Evolutionary conservation across 2,113 vertebrate species (phyloP), one percentile per base, ranked within the genome.

Genomic region (Eulacestoma nigropectus): DNA sequence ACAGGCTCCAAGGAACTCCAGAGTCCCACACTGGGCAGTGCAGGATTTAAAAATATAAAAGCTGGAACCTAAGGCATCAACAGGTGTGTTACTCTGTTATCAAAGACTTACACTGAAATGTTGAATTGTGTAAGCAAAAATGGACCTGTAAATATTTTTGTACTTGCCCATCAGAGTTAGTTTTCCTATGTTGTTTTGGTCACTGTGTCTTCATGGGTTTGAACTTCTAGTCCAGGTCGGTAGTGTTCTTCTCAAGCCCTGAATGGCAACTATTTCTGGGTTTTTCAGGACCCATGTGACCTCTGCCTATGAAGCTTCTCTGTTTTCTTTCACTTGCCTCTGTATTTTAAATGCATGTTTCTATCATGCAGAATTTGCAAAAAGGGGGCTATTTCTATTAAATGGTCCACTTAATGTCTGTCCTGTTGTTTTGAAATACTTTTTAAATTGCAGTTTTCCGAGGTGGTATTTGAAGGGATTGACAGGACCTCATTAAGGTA

Each of bases 401-500:
- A n/a, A n/a, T n/a, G n/a, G n/a, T 80, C 46, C 73, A 67, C 55
- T 86, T 33, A 80, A 59, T 90, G 50, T 26, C 78, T 88, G 21
- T 79, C 52, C 60, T 63, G 11, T 83, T 85, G 76, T 89, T 80
- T 59, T 29, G 41, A 81, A 96, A 90, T 60, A 20, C 52, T 30
- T 76, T 60, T 94, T 73, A 42, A 90, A 90, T 86, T 91, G 75
- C 35, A 30, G 50, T 88, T 95, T 95, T 88, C 59, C 2, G 1
- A 67, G 52, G 80, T 22, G 25, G 65, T 32, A 30, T 87, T 86
- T 93, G 65, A 86, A 78, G 35, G 46, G 73, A 77, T 56, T 93
- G 92, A 93, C 90, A 93, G 68, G 64, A 90, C 44, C 46, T 41
- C 32, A 84, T 93, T 83, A 87, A 92, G 50, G 60, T 32, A 89